Evolutionary conservation across 2,888 invertebrate genomes (phyloP).

Genomic region (Thera obeliscata): DNA sequence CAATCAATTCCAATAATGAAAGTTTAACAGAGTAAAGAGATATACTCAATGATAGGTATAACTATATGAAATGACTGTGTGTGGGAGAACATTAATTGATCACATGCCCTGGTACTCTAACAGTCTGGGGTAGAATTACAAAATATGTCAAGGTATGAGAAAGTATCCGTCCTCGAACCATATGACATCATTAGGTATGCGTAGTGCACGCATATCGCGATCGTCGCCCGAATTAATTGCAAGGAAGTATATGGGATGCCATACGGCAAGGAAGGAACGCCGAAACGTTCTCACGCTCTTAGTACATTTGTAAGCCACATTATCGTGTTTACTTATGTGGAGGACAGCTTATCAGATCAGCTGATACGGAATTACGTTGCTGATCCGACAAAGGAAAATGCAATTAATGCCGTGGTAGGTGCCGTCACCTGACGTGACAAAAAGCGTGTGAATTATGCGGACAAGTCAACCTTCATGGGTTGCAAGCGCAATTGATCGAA

Average conservation of each 20-base stretch:
- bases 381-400: slow-evolving; percentile 20
- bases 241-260: slow-evolving; percentile 73
- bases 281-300: slow-evolving; percentile 70
- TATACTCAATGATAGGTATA: neutral
- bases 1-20: neutral
- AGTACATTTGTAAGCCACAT: slow-evolving; percentile 40
- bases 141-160: slow-evolving; percentile 64
- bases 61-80: slow-evolving; percentile 13
- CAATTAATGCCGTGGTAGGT: slow-evolving; percentile 23
- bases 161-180: slow-evolving; percentile 58
- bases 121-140: slow-evolving; percentile 41
- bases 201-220: slow-evolving; percentile 70
- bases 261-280: slow-evolving; percentile 67
- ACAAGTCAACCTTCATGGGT: slow-evolving; percentile 66
- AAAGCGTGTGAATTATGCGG: slow-evolving; percentile 54
- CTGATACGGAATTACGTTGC: slow-evolving; percentile 18
- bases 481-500: slow-evolving; percentile 62
- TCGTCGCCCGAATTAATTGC: slow-evolving; percentile 79
- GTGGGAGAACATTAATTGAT: slow-evolving; percentile 37
- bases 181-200: slow-evolving; percentile 76
- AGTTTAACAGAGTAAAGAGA: neutral
- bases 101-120: slow-evolving; percentile 36
- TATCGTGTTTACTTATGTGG: slow-evolving; percentile 32
- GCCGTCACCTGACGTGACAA: slow-evolving; percentile 36
- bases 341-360: slow-evolving; percentile 34